These are phyloP conservation scores for Lithobates pipiens DNA, from an alignment of 2,797 vertebrate species.

Conservation along the genomic window DNA sequence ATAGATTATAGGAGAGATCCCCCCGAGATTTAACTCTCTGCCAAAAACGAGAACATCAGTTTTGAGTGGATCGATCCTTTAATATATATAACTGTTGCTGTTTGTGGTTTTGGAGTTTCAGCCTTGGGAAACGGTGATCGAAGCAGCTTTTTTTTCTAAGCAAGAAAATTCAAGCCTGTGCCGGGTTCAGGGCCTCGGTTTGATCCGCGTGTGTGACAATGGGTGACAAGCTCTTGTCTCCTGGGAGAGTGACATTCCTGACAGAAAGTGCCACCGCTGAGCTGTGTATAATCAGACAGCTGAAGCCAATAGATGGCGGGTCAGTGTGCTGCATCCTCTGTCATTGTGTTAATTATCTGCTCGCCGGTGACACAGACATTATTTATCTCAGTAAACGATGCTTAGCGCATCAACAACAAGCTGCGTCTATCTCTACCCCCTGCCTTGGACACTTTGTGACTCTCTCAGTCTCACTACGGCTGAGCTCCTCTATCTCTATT, in stretches of 20 bases:
- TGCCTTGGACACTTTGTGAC: neutral
- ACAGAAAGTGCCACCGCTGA: constrained; percentile 18
- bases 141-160: neutral
- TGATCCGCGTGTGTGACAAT: constrained; percentile 22
- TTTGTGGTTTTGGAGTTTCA: neutral
- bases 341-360: constrained; percentile 48
- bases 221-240: constrained; percentile 37
- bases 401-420: constrained; percentile 26
- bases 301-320: constrained; percentile 25
- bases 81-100: neutral
- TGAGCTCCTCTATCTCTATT: neutral
- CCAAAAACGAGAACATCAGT: too few relatives aligned
- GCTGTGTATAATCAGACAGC: constrained; percentile 43
- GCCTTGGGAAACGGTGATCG: neutral
- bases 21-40: too few relatives aligned
- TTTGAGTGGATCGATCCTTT: neutral
- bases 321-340: constrained; percentile 24
- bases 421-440: neutral
- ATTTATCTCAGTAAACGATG: constrained; percentile 45
- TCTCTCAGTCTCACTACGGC: neutral
- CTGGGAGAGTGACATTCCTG: constrained; percentile 12
- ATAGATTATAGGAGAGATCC: too few relatives aligned
- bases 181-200: constrained; percentile 1
- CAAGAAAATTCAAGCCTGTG: constrained; percentile 8
- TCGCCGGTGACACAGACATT: constrained; percentile 36